A percentile compares a stretch with the other conserved stretches of the same genome.
Evolutionary conservation across 2,113 vertebrate species (phyloP).

Genomic region (Colossoma macropomum): DNA sequence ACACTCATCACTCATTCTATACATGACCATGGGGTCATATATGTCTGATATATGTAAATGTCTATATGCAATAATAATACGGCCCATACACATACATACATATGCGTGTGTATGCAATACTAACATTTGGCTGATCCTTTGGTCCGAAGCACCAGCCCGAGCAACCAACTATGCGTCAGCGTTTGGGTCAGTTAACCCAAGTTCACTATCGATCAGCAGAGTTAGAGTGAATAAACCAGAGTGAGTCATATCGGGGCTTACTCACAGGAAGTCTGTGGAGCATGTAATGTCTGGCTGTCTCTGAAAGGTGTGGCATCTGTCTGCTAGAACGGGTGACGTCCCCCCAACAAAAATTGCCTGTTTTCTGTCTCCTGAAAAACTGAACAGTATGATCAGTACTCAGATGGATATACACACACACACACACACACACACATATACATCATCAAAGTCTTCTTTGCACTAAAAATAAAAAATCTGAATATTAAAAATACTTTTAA

Average conservation of each 20-base stretch:
- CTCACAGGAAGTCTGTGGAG: conserved; percentile 20
- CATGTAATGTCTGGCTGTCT: conserved; percentile 5
- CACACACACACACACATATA: too few relatives aligned
- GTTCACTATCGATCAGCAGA: not conserved
- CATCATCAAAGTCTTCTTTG: too few relatives aligned
- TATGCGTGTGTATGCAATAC: too few relatives aligned
- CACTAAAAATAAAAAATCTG: too few relatives aligned
- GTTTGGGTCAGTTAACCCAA: not conserved
- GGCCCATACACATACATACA: too few relatives aligned
- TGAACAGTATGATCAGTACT: not conserved
- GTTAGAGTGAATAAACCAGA: not conserved
- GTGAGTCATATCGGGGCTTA: not conserved
- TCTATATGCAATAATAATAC: too few relatives aligned
- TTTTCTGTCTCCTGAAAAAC: conserved; percentile 5
- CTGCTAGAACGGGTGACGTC: not conserved
- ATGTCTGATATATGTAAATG: too few relatives aligned
- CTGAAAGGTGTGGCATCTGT: conserved; percentile 35
- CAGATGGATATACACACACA: too few relatives aligned
- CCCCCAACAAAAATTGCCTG: not conserved
- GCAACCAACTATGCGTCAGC: not conserved
- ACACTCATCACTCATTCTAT: too few relatives aligned
- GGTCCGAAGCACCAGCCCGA: not conserved
- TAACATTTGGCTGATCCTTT: not conserved
- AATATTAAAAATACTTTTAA: too few relatives aligned
- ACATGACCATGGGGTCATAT: too few relatives aligned